phyloP scores from a whole-genome alignment of 1,140 invertebrate genomes.

The Cryptotermes secundus region DNA sequence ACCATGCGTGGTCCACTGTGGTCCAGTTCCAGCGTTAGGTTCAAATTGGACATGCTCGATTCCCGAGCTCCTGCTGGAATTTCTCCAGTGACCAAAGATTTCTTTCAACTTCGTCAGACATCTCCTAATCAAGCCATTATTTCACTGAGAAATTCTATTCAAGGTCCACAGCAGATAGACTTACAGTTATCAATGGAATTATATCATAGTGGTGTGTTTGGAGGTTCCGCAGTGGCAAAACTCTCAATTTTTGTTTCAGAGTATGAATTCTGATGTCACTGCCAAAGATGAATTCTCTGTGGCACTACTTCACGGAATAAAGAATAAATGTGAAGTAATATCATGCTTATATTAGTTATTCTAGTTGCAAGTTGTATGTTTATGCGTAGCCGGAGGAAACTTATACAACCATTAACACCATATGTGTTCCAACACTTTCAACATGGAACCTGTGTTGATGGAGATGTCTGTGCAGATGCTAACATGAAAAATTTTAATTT shows the following conservation, averaged over 20 bases:
- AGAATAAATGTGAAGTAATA: no score
- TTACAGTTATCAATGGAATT: conserved; percentile 85
- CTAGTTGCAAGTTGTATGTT: no score
- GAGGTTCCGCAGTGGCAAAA: conserved; percentile 78
- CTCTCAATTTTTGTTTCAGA: conserved; percentile 83
- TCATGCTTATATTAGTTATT: no score
- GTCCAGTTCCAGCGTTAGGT: conserved; percentile 66
- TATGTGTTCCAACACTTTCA: no score
- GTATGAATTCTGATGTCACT: conserved; percentile 48
- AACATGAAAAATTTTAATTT: no score
- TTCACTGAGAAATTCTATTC: conserved; percentile 66
- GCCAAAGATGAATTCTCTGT: no score
- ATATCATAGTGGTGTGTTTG: conserved; percentile 64
- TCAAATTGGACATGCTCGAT: conserved; percentile 69
- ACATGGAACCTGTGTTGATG: no score
- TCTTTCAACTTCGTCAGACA: conserved; percentile 62
- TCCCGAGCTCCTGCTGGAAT: conserved; percentile 62
- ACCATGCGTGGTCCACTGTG: conserved; percentile 76
- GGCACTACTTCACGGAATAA: no score
- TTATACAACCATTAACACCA: no score
- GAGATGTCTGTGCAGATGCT: no score
- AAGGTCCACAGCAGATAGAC: conserved; percentile 87
- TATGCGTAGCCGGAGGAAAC: no score
- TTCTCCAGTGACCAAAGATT: conserved; percentile 59
- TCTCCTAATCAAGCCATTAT: conserved; percentile 68